phyloP scores from a whole-genome alignment of 2,797 vertebrate species.

The Enteromius paludinosus region DNA sequence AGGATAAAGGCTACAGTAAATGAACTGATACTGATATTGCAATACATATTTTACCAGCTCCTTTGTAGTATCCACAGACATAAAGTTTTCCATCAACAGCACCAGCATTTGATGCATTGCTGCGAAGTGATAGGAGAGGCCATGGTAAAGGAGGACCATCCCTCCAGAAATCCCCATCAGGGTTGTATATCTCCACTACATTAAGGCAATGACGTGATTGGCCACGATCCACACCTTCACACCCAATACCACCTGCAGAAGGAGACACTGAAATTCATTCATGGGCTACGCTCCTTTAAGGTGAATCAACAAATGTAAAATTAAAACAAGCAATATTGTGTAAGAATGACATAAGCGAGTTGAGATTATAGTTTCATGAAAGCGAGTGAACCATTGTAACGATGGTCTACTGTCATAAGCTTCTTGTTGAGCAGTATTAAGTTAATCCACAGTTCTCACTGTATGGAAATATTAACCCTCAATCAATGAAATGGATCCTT shows the following conservation, averaged over 20 bases:
- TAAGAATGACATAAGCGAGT: neutral
- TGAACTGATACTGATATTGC: neutral
- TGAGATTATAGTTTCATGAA: neutral
- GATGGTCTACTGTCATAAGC: neutral
- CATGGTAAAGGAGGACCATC: slow-evolving; percentile 88
- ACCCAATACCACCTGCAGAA: slow-evolving; percentile 92
- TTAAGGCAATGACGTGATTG: slow-evolving; percentile 93
- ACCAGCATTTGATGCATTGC: slow-evolving; percentile 87
- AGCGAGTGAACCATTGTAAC: neutral
- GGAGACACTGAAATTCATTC: slow-evolving; percentile 41
- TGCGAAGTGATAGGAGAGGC: slow-evolving; percentile 89
- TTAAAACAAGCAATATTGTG: neutral
- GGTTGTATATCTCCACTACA: slow-evolving; percentile 93
- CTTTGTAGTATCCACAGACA: slow-evolving; percentile 93
- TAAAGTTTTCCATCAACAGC: slow-evolving; percentile 92
- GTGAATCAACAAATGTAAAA: neutral
- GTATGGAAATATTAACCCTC: neutral
- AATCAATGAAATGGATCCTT: neutral
- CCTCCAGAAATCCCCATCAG: slow-evolving; percentile 92
- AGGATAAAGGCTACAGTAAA: neutral
- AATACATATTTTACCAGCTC: slow-evolving; percentile 84
- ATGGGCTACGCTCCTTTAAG: too few species aligned
- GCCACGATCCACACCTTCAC: slow-evolving; percentile 87
- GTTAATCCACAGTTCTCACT: neutral
- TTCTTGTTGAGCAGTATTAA: neutral